Evolutionary conservation across 2,888 invertebrate genomes (phyloP), one percentile per base, ranked within the genome.

Genomic region (Ellobium chinense): DNA sequence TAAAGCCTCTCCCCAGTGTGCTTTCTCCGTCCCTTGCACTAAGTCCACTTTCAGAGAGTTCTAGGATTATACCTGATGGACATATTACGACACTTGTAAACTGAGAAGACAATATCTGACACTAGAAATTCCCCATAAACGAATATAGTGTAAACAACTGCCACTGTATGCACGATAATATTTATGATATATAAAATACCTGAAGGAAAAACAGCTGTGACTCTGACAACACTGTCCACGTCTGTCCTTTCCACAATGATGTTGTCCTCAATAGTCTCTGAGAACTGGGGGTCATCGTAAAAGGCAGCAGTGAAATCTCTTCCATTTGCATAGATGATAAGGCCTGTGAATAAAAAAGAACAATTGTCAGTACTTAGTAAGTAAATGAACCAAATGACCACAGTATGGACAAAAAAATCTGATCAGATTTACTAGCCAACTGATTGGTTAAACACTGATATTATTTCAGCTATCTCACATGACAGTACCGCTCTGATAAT

Each of bases 251-350:
- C 46, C 36, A 77, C 7, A 4, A 31, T 34, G 18, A 54, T 34
- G 39, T 69, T 27, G 2, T 34, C 36, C 1, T 0, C 46, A 21
- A 60, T 24, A 60, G 60, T 24, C 14, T 18, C 27, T 7, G n/a
- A 24, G n/a, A 60, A 60, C n/a, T 60, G n/a, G 21, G 60, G 21
- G 27, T 69, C 24, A 1, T 14, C 37, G 24, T 39, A 27, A 58
- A 69, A 78, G 18, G 34, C 24, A 18, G 29, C 34, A n/a, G 68
- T 78, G 37, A 37, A 37, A 34, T 78, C 78, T 29, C 31, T 37
- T 27, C 62, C 69, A 18, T 69, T 37, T 21, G 37, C 70, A 29
- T 69, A 78, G 27, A 78, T 70, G 21, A 60, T 36, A 1, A 78
- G 2, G 3, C 31, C 78, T 78, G 46, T 18, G 5, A n/a, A 46